A percentile compares a stretch with the other conserved stretches of the same genome.
phyloP scores from a whole-genome alignment of 2,113 vertebrate species.

The Syngnathus scovelli region DNA sequence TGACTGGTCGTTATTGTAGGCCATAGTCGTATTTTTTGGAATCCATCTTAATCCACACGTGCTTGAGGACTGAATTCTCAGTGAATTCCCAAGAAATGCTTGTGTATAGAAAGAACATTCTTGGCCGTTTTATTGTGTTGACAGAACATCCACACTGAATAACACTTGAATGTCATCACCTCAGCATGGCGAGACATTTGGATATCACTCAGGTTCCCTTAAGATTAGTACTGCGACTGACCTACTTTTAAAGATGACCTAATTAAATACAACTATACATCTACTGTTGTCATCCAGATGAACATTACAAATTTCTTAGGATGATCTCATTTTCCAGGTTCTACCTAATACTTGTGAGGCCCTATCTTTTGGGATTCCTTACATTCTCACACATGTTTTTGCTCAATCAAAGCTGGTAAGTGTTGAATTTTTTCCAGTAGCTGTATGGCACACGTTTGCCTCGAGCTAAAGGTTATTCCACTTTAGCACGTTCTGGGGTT shows the following conservation, averaged over 20 bases:
- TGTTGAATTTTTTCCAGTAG: constrained; percentile 42
- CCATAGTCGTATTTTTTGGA: not conserved
- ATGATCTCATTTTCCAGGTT: constrained; percentile 8
- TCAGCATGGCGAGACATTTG: constrained; percentile 2
- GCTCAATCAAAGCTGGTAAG: constrained; percentile 56
- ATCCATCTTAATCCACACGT: not conserved
- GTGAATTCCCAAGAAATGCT: constrained; percentile 22
- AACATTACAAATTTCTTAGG: constrained; percentile 16
- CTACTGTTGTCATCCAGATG: not conserved
- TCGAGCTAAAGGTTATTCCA: constrained; percentile 31
- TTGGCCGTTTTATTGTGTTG: constrained; percentile 22
- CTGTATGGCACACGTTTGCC: constrained; percentile 41
- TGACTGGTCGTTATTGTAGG: not conserved
- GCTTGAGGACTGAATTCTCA: not conserved
- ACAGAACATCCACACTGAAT: constrained; percentile 12
- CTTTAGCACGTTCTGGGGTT: constrained; percentile 23
- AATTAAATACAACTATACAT: constrained; percentile 8
- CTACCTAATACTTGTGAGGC: constrained; percentile 9
- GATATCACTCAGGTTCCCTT: constrained; percentile 26
- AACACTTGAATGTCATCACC: constrained; percentile 1
- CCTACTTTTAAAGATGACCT: constrained; percentile 27
- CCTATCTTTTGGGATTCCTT: constrained; percentile 48
- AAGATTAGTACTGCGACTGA: constrained; percentile 28
- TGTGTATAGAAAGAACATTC: constrained; percentile 29
- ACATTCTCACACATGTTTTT: constrained; percentile 55